phyloP scores from a whole-genome alignment of 1,140 invertebrate species.

The Aphis gossypii region DNA sequence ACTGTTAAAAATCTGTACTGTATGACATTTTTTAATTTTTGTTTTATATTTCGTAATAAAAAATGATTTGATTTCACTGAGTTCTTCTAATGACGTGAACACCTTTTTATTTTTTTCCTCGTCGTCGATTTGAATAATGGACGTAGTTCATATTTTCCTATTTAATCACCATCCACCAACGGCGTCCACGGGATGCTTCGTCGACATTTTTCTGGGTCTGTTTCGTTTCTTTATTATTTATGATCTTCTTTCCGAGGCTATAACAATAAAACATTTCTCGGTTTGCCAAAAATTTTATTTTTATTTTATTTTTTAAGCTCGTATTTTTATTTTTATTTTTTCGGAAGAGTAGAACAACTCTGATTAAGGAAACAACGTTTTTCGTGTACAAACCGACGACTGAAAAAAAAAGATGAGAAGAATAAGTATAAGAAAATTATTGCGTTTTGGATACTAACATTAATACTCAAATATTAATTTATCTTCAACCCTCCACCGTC shows the following conservation, averaged over 20 bases:
- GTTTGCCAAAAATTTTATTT: neutral
- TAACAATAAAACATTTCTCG: conserved; percentile 50
- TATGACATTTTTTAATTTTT: neutral
- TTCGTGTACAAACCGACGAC: no score
- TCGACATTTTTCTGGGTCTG: conserved; percentile 34
- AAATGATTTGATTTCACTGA: neutral
- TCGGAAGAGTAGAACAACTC: neutral
- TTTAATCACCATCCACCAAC: neutral
- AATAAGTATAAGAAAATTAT: conserved; percentile 10
- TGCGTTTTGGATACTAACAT: conserved; percentile 1
- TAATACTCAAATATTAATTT: conserved; percentile 35
- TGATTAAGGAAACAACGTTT: conserved; percentile 33
- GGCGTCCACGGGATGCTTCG: neutral
- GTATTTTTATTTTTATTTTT: conserved; percentile 8
- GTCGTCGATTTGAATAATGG: neutral
- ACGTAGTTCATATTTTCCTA: neutral
- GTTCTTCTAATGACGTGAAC: neutral
- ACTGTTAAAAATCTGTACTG: neutral
- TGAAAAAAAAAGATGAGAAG: neutral
- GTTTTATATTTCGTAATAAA: neutral
- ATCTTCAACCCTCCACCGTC: neutral
- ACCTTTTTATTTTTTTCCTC: neutral
- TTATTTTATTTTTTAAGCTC: neutral
- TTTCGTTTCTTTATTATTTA: conserved; percentile 46
- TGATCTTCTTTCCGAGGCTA: conserved; percentile 28